Evolutionary conservation across 1,140 invertebrate species (phyloP), one percentile per base, ranked within the genome.

Genomic region (Drosophila sturtevanti): DNA sequence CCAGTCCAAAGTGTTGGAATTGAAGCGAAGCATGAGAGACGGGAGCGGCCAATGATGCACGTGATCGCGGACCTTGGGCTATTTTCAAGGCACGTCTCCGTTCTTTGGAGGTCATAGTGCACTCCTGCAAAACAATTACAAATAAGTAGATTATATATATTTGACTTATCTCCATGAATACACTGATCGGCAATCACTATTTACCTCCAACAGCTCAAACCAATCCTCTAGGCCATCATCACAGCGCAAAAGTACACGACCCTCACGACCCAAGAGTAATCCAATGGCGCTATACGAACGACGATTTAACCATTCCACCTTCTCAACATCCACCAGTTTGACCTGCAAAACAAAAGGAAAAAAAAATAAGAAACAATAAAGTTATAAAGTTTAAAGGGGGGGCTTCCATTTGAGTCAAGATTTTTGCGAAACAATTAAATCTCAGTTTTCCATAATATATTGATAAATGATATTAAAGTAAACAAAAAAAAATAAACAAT

Each of bases 241-340:
- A 51, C 89, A 91, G 73, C 94, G 92, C 22, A 95, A 90, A 31
- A 94, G 92, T 60, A 95, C 93, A 55, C 94, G 92, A 63, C 93
- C 94, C 81, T 94, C 94, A 67, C 93, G 89, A 10, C 92, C 92
- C 63, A 94, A 73, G 7, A 93, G 87, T 62, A 94, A 81, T 22
- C 92, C 94, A 62, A 94, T 94, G 69, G 92, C 93, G 90, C 92
- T 94, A 90, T 93, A 94, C 58, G 92, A 94, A 79, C 93, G 94
- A 64, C 93, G 93, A 85, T 94, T 94, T 31, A 94, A 92, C 94
- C 94, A 95, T 90, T 94, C 94, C 44, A 95, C 93, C 77, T 93
- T 93, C 77, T 95, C 94, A 38, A 95, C 93, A 79, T 95, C 94
- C 38, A 94, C 94, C 68, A 95, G 89, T 90, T 95, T 94, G 55